Conservation (phyloP, 53 echinoderm and acorn worm species). For the Stichopus horrens region DNA sequence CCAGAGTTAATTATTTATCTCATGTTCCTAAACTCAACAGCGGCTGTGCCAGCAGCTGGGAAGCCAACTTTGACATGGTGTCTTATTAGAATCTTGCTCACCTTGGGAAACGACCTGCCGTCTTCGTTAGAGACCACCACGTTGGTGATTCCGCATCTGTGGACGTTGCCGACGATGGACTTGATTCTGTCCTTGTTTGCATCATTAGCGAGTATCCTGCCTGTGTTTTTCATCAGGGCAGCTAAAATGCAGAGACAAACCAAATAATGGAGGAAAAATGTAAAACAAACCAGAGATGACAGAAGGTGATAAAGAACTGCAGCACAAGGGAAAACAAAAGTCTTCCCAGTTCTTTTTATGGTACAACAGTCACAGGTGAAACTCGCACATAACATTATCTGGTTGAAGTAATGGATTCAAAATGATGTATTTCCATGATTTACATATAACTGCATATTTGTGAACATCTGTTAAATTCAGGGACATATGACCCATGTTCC, state of each 20-base stretch:
- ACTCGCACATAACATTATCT: too few species aligned
- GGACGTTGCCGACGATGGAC: conserved; percentile 83
- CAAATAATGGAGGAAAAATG: background rate
- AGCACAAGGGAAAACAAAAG: too few species aligned
- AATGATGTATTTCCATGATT: too few species aligned
- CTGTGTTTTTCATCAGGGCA: conserved; percentile 95
- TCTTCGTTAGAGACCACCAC: conserved; percentile 88
- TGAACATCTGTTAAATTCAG: too few species aligned
- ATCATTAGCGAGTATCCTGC: conserved; percentile 85
- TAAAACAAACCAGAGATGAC: background rate
- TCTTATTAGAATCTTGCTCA: conserved; percentile 24
- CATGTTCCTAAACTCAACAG: too few species aligned
- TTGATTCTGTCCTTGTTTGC: conserved; percentile 86
- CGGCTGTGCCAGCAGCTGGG: background rate
- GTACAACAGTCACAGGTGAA: too few species aligned
- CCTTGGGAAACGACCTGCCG: conserved; percentile 94
- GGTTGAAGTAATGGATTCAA: too few species aligned
- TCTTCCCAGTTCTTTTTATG: too few species aligned
- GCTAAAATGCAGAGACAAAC: conserved; percentile 43
- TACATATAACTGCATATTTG: too few species aligned
- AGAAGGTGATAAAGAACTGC: too few species aligned
- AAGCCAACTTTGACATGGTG: background rate
- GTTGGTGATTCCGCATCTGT: conserved; percentile 90
- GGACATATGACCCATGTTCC: too few species aligned
- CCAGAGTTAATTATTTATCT: too few species aligned